phyloP scores from a whole-genome alignment of 2,113 vertebrate species.

The Brachionichthys hirsutus region DNA sequence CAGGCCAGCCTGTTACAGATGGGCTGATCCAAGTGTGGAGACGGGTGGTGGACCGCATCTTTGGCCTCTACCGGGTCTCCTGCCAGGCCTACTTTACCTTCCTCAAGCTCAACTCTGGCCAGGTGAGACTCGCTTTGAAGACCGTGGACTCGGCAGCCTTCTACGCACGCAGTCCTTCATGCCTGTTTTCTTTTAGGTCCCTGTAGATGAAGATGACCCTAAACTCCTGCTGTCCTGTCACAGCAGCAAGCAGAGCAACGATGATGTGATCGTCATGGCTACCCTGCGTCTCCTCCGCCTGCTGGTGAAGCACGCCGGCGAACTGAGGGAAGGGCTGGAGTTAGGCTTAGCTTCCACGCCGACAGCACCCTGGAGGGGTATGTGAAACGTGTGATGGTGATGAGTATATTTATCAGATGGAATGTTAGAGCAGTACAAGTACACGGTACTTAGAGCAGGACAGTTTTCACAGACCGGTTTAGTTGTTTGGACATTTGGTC shows the following conservation, averaged over 20 bases:
- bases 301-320: conserved; percentile 95
- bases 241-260: conserved; percentile 90
- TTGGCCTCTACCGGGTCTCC: conserved; percentile 94
- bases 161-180: background rate
- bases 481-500: too few relatives aligned
- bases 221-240: conserved; percentile 82
- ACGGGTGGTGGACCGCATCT: conserved; percentile 94
- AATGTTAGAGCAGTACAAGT: too few relatives aligned
- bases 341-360: conserved; percentile 94
- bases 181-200: conserved; percentile 74
- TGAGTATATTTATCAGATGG: too few relatives aligned
- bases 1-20: conserved; percentile 87
- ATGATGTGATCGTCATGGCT: conserved; percentile 97
- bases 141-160: too few relatives aligned
- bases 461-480: too few relatives aligned
- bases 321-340: conserved; percentile 93
- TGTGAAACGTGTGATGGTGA: background rate
- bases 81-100: conserved; percentile 98
- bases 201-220: conserved; percentile 91
- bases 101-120: conserved; percentile 94
- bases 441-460: too few relatives aligned
- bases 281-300: conserved; percentile 89
- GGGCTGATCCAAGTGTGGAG: conserved; percentile 94
- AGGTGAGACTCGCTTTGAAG: conserved; percentile 73
- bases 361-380: conserved; percentile 96